phyloP scores from a whole-genome alignment of 2,888 invertebrate genomes.

The Lampropteryx suffumata region DNA sequence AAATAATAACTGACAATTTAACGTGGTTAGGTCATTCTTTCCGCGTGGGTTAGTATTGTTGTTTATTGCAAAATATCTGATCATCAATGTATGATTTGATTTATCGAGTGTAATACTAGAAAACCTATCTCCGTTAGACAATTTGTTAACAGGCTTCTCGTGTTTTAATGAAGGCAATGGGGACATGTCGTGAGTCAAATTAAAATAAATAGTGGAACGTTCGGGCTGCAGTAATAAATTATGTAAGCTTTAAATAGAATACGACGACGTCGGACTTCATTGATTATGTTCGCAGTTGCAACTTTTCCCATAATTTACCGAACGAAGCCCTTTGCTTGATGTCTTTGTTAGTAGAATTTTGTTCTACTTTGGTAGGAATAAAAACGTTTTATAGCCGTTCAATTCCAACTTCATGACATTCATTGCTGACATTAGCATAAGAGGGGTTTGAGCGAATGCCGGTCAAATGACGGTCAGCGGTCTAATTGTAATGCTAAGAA shows the following conservation, averaged over 20 bases:
- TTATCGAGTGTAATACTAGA: constrained; percentile 16
- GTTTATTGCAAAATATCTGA: constrained; percentile 37
- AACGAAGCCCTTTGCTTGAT: constrained; percentile 12
- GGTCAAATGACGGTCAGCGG: constrained; percentile 53
- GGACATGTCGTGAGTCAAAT: constrained; percentile 45
- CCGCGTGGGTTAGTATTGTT: constrained; percentile 47
- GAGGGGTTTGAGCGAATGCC: constrained; percentile 48
- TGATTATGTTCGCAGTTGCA: constrained; percentile 44
- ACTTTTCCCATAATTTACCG: constrained; percentile 48
- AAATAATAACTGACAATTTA: constrained; percentile 32
- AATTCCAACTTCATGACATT: constrained; percentile 24
- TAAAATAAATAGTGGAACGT: constrained; percentile 39
- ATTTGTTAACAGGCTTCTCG: constrained; percentile 21
- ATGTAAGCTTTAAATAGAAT: constrained; percentile 46
- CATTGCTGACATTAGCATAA: constrained; percentile 56
- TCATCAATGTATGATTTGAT: constrained; percentile 37
- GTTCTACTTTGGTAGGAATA: neutral
- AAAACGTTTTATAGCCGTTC: neutral
- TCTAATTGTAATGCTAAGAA: constrained; percentile 64
- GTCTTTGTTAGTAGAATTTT: constrained; percentile 16
- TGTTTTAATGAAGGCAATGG: constrained; percentile 41
- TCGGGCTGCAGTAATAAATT: constrained; percentile 50
- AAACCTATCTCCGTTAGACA: constrained; percentile 17
- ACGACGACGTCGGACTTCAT: constrained; percentile 30
- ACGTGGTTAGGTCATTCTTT: constrained; percentile 39